Conservation (phyloP, 2,113 vertebrate species). For the Zapornia atra region DNA sequence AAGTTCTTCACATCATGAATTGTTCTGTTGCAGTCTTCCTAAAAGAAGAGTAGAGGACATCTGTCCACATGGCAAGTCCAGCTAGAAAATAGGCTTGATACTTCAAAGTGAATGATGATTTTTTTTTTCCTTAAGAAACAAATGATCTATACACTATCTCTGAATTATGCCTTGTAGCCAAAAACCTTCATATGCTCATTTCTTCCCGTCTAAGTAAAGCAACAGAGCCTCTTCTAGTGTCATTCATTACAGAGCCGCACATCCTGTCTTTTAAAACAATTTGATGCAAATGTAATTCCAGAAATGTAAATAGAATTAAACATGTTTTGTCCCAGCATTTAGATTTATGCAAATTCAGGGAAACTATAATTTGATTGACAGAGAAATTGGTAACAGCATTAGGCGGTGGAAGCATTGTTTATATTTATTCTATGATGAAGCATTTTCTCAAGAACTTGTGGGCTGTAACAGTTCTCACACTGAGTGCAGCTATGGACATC, state of each 20-base stretch:
- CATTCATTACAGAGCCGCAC: not conserved
- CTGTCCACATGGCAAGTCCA: not conserved
- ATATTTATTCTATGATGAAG: not conserved
- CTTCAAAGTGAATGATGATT: not conserved
- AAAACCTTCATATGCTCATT: not conserved
- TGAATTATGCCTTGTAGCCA: not conserved
- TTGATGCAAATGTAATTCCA: slow-evolving; percentile 15
- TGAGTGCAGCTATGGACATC: not conserved
- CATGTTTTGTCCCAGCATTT: not conserved
- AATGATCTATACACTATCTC: not conserved
- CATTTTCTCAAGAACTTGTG: not conserved
- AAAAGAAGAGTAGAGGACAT: not conserved
- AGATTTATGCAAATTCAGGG: slow-evolving; percentile 18
- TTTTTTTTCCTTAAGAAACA: not conserved
- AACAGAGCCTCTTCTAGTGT: not conserved
- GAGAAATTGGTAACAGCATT: not conserved
- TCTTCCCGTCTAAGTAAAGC: not conserved
- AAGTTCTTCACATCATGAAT: not conserved
- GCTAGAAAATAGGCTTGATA: not conserved
- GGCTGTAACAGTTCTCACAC: not conserved
- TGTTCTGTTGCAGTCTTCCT: not conserved
- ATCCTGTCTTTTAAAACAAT: not conserved
- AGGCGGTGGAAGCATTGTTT: not conserved
- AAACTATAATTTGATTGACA: not conserved
- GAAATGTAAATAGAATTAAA: slow-evolving; percentile 7